A percentile compares a stretch with the other conserved stretches of the same genome.
Conservation (phyloP, 2,888 invertebrate genomes). For the Drosophila maculinotata region DNA sequence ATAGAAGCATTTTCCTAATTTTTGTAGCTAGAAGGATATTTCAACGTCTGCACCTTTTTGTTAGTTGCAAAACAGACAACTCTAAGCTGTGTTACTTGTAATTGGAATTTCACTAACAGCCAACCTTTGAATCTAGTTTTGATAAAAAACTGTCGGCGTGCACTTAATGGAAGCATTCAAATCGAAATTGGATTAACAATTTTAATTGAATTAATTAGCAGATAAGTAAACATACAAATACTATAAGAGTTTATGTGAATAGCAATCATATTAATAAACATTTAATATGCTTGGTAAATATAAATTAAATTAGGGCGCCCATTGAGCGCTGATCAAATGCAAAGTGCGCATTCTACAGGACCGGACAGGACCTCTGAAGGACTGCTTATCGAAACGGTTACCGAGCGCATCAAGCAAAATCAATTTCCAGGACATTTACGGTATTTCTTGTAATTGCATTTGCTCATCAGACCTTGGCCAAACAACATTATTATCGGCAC, state of each 20-base stretch:
- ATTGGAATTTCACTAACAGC: neutral
- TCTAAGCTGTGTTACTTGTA: neutral
- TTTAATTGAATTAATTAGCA: slow-evolving; percentile 24
- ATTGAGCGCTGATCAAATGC: neutral
- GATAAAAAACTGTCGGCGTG: neutral
- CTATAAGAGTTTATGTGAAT: neutral
- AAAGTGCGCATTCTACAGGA: neutral
- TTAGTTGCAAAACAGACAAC: neutral
- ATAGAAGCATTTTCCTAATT: no score
- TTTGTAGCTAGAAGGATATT: neutral
- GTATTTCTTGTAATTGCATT: slow-evolving; percentile 50
- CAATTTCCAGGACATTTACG: slow-evolving; percentile 33
- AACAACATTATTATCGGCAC: slow-evolving; percentile 53
- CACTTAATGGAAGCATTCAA: neutral
- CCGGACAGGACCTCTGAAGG: neutral
- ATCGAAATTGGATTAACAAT: slow-evolving; percentile 13
- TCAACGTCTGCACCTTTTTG: neutral
- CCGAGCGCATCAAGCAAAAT: slow-evolving; percentile 21
- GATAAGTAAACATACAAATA: slow-evolving; percentile 1
- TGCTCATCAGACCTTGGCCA: slow-evolving; percentile 38
- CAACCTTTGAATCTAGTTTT: neutral
- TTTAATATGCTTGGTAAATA: slow-evolving; percentile 10
- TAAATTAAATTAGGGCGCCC: slow-evolving; percentile 7
- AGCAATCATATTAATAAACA: slow-evolving; percentile 19
- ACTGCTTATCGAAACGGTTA: neutral